phyloP scores from a whole-genome alignment of 1,140 invertebrate species.

The Drosophila kanapiae region DNA sequence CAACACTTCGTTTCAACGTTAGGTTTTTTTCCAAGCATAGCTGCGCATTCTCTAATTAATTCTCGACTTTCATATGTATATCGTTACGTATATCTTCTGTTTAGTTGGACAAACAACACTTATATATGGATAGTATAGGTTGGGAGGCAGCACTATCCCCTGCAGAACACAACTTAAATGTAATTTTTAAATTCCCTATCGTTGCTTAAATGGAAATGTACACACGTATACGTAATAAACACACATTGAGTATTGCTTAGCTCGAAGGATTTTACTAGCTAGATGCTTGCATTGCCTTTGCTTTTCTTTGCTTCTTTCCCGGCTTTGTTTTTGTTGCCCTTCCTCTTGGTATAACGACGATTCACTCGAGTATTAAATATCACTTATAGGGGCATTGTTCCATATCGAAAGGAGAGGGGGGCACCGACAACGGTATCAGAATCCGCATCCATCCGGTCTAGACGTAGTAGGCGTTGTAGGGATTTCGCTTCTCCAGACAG shows the following conservation, averaged over 20 bases:
- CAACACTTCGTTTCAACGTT: conserved; percentile 23
- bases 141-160: conserved; percentile 33
- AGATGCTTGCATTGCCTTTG: conserved; percentile 33
- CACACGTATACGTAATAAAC: conserved; percentile 65
- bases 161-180: conserved; percentile 49
- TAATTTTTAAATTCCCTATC: conserved; percentile 56
- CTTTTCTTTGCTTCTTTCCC: conserved; percentile 9
- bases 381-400: conserved; percentile 57
- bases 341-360: conserved; percentile 38
- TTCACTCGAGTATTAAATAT: conserved; percentile 65
- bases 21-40: conserved; percentile 13
- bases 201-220: conserved; percentile 58
- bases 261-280: conserved; percentile 59
- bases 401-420: conserved; percentile 24
- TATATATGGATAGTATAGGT: conserved; percentile 52
- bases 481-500: conserved; percentile 87
- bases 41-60: background rate
- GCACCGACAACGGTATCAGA: conserved; percentile 1
- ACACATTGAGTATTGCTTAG: conserved; percentile 77
- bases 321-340: conserved; percentile 12
- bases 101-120: conserved; percentile 54
- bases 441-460: conserved; percentile 50
- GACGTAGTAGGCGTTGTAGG: conserved; percentile 87
- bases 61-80: conserved; percentile 23
- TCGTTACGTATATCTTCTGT: conserved; percentile 55